A percentile compares a stretch with the other conserved stretches of the same genome.
phyloP scores from a whole-genome alignment of 2,888 invertebrate genomes.

The Parasteatoda lunata region DNA sequence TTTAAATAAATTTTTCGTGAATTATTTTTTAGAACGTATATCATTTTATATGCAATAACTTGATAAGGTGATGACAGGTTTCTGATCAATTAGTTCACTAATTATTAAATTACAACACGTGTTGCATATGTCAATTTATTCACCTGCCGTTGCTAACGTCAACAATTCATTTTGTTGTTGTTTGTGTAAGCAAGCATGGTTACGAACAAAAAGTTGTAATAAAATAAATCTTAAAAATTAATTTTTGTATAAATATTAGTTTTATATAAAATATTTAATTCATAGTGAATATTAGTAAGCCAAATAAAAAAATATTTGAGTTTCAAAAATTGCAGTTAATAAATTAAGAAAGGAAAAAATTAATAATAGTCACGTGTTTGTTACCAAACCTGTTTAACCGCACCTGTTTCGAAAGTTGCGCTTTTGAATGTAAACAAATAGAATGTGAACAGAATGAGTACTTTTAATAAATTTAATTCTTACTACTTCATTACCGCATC shows the following conservation, averaged over 20 bases:
- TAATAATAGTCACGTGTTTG: constrained; percentile 27
- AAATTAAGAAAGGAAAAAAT: constrained; percentile 2
- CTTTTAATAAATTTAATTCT: no score
- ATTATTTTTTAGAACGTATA: not conserved
- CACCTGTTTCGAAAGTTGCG: constrained; percentile 46
- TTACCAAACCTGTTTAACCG: constrained; percentile 31
- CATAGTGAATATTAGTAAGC: not conserved
- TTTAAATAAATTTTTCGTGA: constrained; percentile 16
- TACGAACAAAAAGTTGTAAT: not conserved
- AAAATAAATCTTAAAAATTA: not conserved
- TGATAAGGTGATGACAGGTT: not conserved
- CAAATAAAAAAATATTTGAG: not conserved
- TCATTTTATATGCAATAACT: constrained; percentile 12
- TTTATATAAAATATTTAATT: not conserved
- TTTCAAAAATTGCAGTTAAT: not conserved
- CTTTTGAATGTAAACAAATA: not conserved
- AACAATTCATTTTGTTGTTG: constrained; percentile 30
- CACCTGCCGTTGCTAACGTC: constrained; percentile 50
- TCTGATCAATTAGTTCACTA: constrained; percentile 13
- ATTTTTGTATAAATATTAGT: not conserved
- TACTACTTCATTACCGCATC: no score
- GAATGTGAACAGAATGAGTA: no score
- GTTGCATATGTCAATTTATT: constrained; percentile 17
- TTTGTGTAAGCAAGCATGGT: not conserved
- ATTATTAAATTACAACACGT: constrained; percentile 43